Evolutionary conservation across 1,140 invertebrate species (phyloP).

Genomic region (Anagrus nilaparvatae): DNA sequence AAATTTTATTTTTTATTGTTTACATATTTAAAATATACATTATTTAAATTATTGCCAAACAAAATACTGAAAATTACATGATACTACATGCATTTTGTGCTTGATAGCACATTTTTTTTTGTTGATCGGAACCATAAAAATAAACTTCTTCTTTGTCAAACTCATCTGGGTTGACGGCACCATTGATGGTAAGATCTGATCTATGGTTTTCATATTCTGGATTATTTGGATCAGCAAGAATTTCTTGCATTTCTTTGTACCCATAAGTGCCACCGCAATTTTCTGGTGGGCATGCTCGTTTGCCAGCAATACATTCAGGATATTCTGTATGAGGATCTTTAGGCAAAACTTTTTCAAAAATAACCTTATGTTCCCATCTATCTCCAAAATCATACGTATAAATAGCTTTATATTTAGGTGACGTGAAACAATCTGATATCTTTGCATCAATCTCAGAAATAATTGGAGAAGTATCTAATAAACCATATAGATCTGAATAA

Average conservation of each 20-base stretch:
- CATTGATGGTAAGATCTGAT: not conserved
- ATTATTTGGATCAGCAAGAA: not conserved
- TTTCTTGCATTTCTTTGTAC: not conserved
- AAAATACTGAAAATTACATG: too few relatives aligned
- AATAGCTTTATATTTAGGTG: not conserved
- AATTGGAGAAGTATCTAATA: not conserved
- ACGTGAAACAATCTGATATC: conserved; percentile 2
- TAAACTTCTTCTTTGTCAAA: not conserved
- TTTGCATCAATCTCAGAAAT: not conserved
- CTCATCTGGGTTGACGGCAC: not conserved
- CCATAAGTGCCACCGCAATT: conserved; percentile 1
- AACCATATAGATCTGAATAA: too few relatives aligned
- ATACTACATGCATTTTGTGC: too few relatives aligned
- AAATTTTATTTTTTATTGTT: too few relatives aligned
- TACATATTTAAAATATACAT: too few relatives aligned
- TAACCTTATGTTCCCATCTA: not conserved
- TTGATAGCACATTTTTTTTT: too few relatives aligned
- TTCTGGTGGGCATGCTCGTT: conserved; percentile 4
- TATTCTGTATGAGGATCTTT: not conserved
- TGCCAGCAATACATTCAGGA: conserved; percentile 1
- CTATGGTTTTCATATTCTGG: not conserved
- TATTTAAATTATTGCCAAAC: too few relatives aligned
- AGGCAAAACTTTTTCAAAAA: not conserved
- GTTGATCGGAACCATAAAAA: not conserved
- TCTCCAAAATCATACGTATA: conserved; percentile 9